phyloP scores from a whole-genome alignment of 2,113 vertebrate species.

The Coptodon bakossiorum region DNA sequence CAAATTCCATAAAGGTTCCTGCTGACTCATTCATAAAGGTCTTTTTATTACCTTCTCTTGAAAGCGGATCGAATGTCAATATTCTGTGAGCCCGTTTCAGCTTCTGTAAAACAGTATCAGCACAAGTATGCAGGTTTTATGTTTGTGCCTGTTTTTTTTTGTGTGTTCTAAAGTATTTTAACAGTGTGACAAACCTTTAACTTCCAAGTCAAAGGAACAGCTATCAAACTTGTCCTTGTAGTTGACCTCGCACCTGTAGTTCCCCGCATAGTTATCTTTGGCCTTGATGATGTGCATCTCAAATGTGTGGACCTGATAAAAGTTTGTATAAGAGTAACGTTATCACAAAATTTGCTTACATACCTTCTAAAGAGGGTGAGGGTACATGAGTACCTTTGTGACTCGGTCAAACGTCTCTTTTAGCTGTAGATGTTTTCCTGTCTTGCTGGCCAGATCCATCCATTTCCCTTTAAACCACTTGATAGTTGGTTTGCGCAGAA shows the following conservation, averaged over 20 bases:
- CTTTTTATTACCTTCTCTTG: conserved; percentile 92
- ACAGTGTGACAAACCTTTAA: conserved; percentile 77
- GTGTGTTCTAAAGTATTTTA: not conserved
- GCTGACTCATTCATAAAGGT: not conserved
- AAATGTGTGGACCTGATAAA: conserved; percentile 86
- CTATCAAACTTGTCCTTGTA: conserved; percentile 98
- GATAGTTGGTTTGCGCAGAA: conserved; percentile 89
- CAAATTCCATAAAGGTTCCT: not conserved
- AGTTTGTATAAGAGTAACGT: not conserved
- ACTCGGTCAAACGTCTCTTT: conserved; percentile 92
- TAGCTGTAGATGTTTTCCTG: conserved; percentile 92
- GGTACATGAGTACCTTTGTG: conserved; percentile 77
- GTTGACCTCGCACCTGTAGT: conserved; percentile 93
- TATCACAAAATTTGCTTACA: not conserved
- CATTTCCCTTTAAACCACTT: conserved; percentile 99
- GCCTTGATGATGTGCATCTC: conserved; percentile 99
- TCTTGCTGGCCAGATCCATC: conserved; percentile 99
- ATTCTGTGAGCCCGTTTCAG: conserved; percentile 74
- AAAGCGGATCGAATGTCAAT: conserved; percentile 98
- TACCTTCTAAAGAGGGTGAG: not conserved
- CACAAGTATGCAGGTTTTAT: not conserved
- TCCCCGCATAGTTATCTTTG: conserved; percentile 94
- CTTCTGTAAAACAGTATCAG: conserved; percentile 75
- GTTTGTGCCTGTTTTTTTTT: not conserved
- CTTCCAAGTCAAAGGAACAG: conserved; percentile 93